Percentiles rank a stretch among this genome's conserved stretches.
phyloP scores from a whole-genome alignment of 2,113 vertebrate species.

The Coregonus clupeaformis region DNA sequence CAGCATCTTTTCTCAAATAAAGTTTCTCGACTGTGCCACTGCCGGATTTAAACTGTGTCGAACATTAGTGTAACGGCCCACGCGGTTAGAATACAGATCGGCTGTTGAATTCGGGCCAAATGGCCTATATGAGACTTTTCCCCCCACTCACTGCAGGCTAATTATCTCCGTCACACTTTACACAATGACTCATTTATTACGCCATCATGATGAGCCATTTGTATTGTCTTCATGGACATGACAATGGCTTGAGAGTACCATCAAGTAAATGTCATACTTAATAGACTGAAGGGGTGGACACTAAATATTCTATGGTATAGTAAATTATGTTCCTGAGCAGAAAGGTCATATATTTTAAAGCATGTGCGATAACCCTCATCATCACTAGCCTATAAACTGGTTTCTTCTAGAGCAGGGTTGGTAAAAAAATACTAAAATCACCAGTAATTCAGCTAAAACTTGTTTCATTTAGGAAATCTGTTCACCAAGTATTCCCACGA shows the following conservation, averaged over 20 bases:
- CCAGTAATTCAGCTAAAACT: no score
- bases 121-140: slow-evolving; percentile 68
- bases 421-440: no score
- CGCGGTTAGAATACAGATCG: slow-evolving; percentile 65
- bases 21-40: slow-evolving; percentile 59
- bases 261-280: slow-evolving; percentile 3
- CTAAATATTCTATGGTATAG: background rate
- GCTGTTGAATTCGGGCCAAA: slow-evolving; percentile 67
- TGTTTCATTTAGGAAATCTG: no score
- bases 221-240: slow-evolving; percentile 65
- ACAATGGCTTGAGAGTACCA: slow-evolving; percentile 45
- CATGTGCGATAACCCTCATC: background rate
- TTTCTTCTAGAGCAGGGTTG: background rate
- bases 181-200: slow-evolving; percentile 69
- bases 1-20: slow-evolving; percentile 65
- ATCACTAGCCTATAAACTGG: background rate
- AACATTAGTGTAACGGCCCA: slow-evolving; percentile 68
- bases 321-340: background rate
- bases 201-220: slow-evolving; percentile 62
- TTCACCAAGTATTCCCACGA: no score
- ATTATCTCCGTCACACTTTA: slow-evolving; percentile 69
- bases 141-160: slow-evolving; percentile 67
- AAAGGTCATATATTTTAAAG: background rate
- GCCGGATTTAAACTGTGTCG: slow-evolving; percentile 66
- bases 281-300: slow-evolving; percentile 3